Evolutionary conservation across 2,797 vertebrate genomes (phyloP).

Genomic region (Clarias platycephalus): DNA sequence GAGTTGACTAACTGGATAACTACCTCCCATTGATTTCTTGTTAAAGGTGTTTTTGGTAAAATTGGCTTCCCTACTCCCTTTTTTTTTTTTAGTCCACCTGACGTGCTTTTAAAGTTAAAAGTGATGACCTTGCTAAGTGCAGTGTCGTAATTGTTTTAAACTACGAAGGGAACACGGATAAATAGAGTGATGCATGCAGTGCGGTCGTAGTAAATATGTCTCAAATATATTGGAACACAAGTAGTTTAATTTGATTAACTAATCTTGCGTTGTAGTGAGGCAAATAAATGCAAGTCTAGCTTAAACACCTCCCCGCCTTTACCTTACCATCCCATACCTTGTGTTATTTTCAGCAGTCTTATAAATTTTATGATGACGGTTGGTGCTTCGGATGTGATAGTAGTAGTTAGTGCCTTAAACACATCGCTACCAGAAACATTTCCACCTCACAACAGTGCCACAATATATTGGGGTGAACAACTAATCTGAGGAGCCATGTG

Average conservation of each 20-base stretch:
- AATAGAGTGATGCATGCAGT: not conserved
- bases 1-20: not conserved
- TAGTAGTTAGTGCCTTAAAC: not conserved
- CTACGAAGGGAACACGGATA: not conserved
- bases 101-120: not conserved
- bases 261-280: not conserved
- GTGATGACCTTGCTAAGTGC: not conserved
- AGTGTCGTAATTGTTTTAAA: not conserved
- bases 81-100: not conserved
- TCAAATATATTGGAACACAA: not conserved
- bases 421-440: not conserved
- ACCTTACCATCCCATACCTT: not conserved
- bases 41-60: not conserved
- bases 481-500: not conserved
- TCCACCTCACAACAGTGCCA: not conserved
- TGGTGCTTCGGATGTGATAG: not conserved
- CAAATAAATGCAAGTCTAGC: not conserved
- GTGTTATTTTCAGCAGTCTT: not conserved
- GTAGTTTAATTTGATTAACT: too few relatives aligned
- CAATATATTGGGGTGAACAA: not conserved
- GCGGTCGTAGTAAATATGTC: not conserved
- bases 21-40: not conserved
- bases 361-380: not conserved
- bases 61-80: not conserved
- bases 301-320: not conserved